Evolutionary conservation across 2,888 invertebrate species (phyloP).

Genomic region (Syrista parreyssii): DNA sequence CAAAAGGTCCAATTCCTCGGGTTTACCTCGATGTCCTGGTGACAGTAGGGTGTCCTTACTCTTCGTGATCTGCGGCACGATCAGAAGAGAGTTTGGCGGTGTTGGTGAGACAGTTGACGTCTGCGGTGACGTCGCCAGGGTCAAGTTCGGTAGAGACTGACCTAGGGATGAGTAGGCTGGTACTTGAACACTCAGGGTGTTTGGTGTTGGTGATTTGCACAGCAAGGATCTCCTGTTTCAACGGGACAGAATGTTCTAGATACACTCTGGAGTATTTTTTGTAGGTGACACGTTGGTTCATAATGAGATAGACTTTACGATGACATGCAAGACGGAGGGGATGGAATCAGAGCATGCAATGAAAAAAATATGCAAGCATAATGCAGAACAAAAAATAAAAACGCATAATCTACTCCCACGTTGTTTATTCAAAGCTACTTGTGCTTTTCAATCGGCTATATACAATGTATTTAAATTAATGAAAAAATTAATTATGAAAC

Average conservation of each 20-base stretch:
- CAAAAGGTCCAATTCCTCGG: neutral
- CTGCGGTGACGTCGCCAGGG: constrained; percentile 64
- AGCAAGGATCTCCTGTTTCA: constrained; percentile 58
- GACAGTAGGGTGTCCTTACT: constrained; percentile 64
- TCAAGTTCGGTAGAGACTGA: constrained; percentile 84
- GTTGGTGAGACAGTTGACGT: constrained; percentile 64
- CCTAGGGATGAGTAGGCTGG: constrained; percentile 74
- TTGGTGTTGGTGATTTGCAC: constrained; percentile 71
- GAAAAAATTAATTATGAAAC: neutral
- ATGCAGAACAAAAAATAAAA: constrained; percentile 4
- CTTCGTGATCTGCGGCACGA: constrained; percentile 65
- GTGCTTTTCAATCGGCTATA: neutral
- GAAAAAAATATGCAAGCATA: neutral
- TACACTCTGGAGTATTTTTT: neutral
- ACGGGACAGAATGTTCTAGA: neutral
- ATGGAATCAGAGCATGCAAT: constrained; percentile 7
- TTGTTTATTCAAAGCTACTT: neutral
- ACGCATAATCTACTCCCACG: neutral
- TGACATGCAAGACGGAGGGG: neutral
- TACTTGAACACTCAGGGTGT: constrained; percentile 81
- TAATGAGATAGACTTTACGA: neutral
- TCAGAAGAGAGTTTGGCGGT: constrained; percentile 64
- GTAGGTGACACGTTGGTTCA: neutral
- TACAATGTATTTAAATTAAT: neutral
- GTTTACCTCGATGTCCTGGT: constrained; percentile 62